Base-by-base conservation (phyloP, 1,140 invertebrate genomes). In the Chrysomallon squamiferum region DNA sequence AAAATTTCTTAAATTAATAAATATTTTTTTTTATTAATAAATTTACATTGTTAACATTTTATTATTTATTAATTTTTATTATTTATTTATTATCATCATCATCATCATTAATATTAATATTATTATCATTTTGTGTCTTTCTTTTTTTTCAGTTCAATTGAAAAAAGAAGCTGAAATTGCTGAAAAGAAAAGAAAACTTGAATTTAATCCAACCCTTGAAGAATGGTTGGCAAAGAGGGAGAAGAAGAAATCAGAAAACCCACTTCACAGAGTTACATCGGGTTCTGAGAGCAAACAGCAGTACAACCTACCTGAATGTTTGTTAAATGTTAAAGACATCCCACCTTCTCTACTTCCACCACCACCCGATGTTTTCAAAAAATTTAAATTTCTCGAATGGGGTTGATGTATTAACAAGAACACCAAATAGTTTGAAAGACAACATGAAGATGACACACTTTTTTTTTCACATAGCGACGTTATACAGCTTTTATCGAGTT, bases 341-440 rank as follows among this genome's bases (percentile, higher is more conserved):
- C 74, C 74, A 22, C 72, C 72, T 6, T 76, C 74, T 13, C 38
- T 76, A 7, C 35, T 74, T 29, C 74, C 72, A n/a, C 74, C 74
- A 54, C 62, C 67, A 22, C 33, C 45, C 41, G 69, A 76, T 50
- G 69, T 63, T 32, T 66, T 74, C 35, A 33, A 68, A 35, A 62
- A 60, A 47, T 38, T 64, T 50, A 43, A 60, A 15, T 30, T 56
- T 13, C 35, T 52, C 33, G 74, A 74, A 15, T 76, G 74, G 74
- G 74, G 74, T 2, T 76, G 66, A 71, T 27, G 30, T 3, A 3
- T 22, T 29, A 25, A 43, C 32, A n/a, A n/a, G n/a, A n/a, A n/a
- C n/a, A n/a, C n/a, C n/a, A n/a, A n/a, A n/a, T n/a, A n/a, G n/a
- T n/a, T n/a, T n/a, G n/a, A n/a, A n/a, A n/a, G n/a, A n/a, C n/a